phyloP scores from a whole-genome alignment of 2,888 invertebrate genomes.

The Hemistola chrysoprasaria region DNA sequence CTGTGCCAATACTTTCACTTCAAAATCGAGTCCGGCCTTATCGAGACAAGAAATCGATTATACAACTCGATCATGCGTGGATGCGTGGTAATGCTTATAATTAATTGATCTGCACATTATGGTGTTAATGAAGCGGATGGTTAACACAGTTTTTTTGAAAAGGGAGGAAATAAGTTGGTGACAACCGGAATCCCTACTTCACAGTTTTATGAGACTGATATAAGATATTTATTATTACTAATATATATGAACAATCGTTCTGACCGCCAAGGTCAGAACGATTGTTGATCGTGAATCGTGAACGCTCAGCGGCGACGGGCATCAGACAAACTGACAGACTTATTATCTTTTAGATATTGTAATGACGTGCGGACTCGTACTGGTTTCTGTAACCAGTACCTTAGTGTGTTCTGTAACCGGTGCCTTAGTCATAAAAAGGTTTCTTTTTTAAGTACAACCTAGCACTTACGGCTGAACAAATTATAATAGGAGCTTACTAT shows the following conservation, averaged over 20 bases:
- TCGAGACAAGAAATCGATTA: constrained; percentile 61
- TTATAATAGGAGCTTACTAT: no score
- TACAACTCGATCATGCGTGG: constrained; percentile 53
- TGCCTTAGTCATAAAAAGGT: no score
- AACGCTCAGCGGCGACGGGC: constrained; percentile 39
- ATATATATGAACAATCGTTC: constrained; percentile 28
- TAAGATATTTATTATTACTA: neutral
- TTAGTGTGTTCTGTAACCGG: no score
- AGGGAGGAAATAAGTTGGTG: no score
- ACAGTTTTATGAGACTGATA: no score
- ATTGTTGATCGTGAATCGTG: constrained; percentile 52
- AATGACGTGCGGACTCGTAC: constrained; percentile 7
- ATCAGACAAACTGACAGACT: constrained; percentile 40
- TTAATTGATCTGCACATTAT: constrained; percentile 29
- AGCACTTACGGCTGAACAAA: no score
- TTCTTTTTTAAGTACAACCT: no score
- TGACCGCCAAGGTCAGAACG: no score
- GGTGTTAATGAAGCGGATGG: constrained; percentile 14
- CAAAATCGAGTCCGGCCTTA: constrained; percentile 54
- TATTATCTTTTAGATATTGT: constrained; percentile 29
- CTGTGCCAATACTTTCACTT: constrained; percentile 64
- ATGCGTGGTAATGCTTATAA: constrained; percentile 40
- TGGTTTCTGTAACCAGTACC: no score
- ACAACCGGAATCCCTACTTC: no score
- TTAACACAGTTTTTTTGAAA: constrained; percentile 1